A percentile compares a stretch with the other conserved stretches of the same genome.
Evolutionary conservation across 2,113 vertebrate species (phyloP).

Genomic region (Chaenogobius annularis): DNA sequence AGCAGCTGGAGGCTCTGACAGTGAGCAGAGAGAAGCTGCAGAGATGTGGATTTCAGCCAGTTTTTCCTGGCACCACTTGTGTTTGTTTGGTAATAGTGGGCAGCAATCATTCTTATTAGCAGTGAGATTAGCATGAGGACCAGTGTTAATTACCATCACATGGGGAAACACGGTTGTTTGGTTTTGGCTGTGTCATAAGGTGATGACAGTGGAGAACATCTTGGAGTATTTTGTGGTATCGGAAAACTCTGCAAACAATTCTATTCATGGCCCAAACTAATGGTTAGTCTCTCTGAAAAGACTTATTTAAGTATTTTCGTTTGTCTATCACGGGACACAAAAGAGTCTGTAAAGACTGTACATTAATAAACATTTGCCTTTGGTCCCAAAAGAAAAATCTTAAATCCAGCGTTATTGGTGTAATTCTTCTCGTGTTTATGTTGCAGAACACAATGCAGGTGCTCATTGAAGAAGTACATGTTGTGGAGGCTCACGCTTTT

Average conservation of each 20-base stretch:
- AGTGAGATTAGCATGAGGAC: slow-evolving; percentile 61
- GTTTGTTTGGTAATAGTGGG: slow-evolving; percentile 40
- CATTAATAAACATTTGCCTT: too few relatives aligned
- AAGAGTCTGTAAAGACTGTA: not conserved
- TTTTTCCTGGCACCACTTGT: slow-evolving; percentile 59
- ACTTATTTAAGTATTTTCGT: not conserved
- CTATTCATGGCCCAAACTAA: slow-evolving; percentile 29
- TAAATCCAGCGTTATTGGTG: not conserved
- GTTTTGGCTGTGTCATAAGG: slow-evolving; percentile 55
- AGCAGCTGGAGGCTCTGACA: slow-evolving; percentile 15
- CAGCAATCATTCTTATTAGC: slow-evolving; percentile 44
- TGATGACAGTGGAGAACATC: slow-evolving; percentile 73
- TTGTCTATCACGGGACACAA: not conserved
- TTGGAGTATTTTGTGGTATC: slow-evolving; percentile 75
- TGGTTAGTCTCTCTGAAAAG: slow-evolving; percentile 37
- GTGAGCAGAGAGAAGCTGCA: slow-evolving; percentile 23
- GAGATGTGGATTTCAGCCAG: slow-evolving; percentile 38
- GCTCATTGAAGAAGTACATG: not conserved
- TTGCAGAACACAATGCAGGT: not conserved
- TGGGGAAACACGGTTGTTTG: slow-evolving; percentile 46
- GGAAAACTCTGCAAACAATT: slow-evolving; percentile 67
- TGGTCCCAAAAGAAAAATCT: too few relatives aligned
- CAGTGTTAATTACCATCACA: slow-evolving; percentile 71
- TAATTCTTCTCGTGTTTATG: not conserved
- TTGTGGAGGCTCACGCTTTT: not conserved